Evolutionary conservation across 2,888 invertebrate genomes (phyloP).

Genomic region (Galerucella calmariensis): DNA sequence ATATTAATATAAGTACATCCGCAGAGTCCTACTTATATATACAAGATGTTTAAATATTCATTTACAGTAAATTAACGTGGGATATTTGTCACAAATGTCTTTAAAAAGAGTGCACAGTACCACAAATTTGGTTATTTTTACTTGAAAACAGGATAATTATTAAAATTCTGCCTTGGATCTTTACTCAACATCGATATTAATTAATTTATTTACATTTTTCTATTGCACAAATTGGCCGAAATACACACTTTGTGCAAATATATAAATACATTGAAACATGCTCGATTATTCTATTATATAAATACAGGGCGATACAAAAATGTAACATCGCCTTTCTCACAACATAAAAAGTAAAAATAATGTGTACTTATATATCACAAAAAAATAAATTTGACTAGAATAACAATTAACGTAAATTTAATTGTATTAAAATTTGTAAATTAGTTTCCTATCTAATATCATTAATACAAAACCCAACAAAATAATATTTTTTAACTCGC

Average conservation of each 20-base stretch:
- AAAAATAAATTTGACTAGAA: conserved; percentile 38
- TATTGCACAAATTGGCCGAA: conserved; percentile 49
- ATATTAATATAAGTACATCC: conserved; percentile 7
- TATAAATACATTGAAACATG: conserved; percentile 12
- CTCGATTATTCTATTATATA: conserved; percentile 24
- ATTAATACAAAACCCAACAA: not conserved
- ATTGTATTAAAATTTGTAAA: conserved; percentile 3
- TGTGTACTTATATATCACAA: conserved; percentile 31
- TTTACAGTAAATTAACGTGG: too few relatives aligned
- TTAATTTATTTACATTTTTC: conserved; percentile 36
- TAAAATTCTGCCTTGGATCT: conserved; percentile 3
- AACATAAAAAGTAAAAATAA: conserved; percentile 31
- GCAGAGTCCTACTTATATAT: not conserved
- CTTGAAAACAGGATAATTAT: not conserved
- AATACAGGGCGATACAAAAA: conserved; percentile 1
- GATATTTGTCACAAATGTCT: not conserved
- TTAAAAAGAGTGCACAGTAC: not conserved
- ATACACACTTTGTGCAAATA: conserved; percentile 44
- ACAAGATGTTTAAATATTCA: not conserved
- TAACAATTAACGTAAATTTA: conserved; percentile 10
- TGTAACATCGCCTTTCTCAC: not conserved
- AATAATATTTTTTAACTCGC: too few relatives aligned
- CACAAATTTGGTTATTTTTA: not conserved
- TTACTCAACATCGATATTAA: conserved; percentile 6
- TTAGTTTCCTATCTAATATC: conserved; percentile 13